A percentile compares a stretch with the other conserved stretches of the same genome.
phyloP scores from a whole-genome alignment of 1,140 invertebrate genomes.

The Trachymyrmex septentrionalis region DNA sequence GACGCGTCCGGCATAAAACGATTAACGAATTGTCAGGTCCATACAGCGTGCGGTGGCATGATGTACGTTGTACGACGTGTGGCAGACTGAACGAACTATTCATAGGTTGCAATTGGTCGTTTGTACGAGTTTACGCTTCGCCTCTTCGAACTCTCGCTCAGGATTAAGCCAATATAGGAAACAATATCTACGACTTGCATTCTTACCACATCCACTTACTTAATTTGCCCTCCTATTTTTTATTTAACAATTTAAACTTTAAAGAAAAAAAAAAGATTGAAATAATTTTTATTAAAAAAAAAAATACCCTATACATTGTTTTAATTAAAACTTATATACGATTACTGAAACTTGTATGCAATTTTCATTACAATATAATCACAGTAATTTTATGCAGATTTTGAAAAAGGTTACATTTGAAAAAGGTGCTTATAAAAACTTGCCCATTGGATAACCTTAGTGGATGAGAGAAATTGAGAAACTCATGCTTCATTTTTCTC shows the following conservation, averaged over 20 bases:
- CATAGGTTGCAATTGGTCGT: slow-evolving; percentile 72
- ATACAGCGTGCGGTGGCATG: slow-evolving; percentile 18
- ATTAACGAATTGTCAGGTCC: slow-evolving; percentile 69
- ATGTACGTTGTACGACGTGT: slow-evolving; percentile 42
- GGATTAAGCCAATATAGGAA: neutral
- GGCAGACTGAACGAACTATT: slow-evolving; percentile 69
- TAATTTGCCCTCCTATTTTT: neutral
- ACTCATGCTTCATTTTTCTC: neutral
- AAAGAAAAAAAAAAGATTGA: neutral
- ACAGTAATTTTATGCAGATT: neutral
- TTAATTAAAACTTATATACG: neutral
- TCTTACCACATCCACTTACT: neutral
- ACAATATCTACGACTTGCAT: neutral
- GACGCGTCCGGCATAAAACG: slow-evolving; percentile 66
- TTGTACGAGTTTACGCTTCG: slow-evolving; percentile 68
- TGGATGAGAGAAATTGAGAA: neutral
- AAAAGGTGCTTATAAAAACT: neutral
- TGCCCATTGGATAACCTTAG: too few species aligned
- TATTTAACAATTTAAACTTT: neutral
- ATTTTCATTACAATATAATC: neutral
- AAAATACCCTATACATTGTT: neutral
- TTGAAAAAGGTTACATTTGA: neutral
- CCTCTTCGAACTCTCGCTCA: slow-evolving; percentile 49
- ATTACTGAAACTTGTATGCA: too few species aligned
- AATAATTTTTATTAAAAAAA: neutral